Conservation (phyloP, 2,797 vertebrate genomes). For the Discoglossus pictus region DNA sequence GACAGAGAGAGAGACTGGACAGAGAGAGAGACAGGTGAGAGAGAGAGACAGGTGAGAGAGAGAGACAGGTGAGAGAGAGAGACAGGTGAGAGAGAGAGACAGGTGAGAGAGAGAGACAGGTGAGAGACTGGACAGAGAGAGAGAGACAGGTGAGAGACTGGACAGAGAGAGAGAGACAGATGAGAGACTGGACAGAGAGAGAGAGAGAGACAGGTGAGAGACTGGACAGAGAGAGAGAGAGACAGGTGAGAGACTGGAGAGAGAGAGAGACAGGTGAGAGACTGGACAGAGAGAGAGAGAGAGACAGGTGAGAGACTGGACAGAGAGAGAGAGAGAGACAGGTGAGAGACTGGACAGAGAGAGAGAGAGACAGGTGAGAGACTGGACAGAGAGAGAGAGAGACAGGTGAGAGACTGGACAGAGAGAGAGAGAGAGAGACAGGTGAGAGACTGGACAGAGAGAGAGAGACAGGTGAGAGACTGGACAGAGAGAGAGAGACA, state of each 20-base stretch:
- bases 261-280: not conserved
- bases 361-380: too few relatives aligned
- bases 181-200: too few relatives aligned
- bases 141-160: not conserved
- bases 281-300: not conserved
- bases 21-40: conserved; percentile 1
- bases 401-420: conserved; percentile 83
- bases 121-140: too few relatives aligned
- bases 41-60: too few relatives aligned
- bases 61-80: too few relatives aligned
- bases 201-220: too few relatives aligned
- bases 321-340: conserved; percentile 25
- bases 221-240: conserved; percentile 54
- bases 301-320: too few relatives aligned
- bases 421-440: conserved; percentile 86
- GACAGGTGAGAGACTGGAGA: conserved; percentile 79
- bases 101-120: conserved; percentile 68
- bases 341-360: too few relatives aligned
- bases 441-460: conserved; percentile 68
- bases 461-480: conserved; percentile 5
- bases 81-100: conserved; percentile 66
- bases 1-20: conserved; percentile 27
- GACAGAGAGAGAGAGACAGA: conserved; percentile 33
- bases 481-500: not conserved
- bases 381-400: conserved; percentile 62